These are phyloP conservation scores for Sparidentex hasta DNA, from an alignment of 2,797 vertebrate species.

Conservation along the genomic window DNA sequence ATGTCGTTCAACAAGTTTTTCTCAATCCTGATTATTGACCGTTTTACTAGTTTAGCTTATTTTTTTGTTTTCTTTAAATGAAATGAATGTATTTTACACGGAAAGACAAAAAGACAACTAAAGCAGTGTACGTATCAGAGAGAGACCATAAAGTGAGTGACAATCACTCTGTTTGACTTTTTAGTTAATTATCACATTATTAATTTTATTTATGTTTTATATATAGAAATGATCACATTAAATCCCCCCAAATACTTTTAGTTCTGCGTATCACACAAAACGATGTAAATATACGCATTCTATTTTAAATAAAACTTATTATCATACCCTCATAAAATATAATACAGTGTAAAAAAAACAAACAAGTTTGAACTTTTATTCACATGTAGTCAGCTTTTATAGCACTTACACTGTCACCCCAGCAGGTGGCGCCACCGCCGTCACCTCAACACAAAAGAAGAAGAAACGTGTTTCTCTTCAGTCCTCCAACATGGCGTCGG, in stretches of 20 bases:
- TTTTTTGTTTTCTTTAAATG: background rate
- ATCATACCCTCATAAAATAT: background rate
- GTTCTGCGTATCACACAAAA: too few relatives aligned
- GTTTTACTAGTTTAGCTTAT: constrained; percentile 7
- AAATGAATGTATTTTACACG: accelerated
- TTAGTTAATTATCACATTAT: background rate
- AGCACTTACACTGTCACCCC: background rate
- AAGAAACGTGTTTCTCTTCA: constrained; percentile 11
- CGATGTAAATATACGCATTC: accelerated
- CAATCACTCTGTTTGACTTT: background rate
- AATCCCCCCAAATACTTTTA: accelerated
- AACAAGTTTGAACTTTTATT: constrained; percentile 31
- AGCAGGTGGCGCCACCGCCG: constrained; percentile 31
- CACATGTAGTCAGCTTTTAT: background rate
- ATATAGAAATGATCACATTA: background rate
- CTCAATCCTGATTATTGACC: background rate
- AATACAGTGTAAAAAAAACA: too few relatives aligned
- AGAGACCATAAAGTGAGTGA: background rate
- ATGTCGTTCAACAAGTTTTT: constrained; percentile 13
- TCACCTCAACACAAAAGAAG: background rate
- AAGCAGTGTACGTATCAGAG: background rate
- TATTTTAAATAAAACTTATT: background rate
- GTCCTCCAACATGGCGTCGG: constrained; percentile 81
- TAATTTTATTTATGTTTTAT: background rate
- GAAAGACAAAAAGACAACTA: background rate